Conservation (phyloP, 2,888 invertebrate species). For the Luperina testacea region DNA sequence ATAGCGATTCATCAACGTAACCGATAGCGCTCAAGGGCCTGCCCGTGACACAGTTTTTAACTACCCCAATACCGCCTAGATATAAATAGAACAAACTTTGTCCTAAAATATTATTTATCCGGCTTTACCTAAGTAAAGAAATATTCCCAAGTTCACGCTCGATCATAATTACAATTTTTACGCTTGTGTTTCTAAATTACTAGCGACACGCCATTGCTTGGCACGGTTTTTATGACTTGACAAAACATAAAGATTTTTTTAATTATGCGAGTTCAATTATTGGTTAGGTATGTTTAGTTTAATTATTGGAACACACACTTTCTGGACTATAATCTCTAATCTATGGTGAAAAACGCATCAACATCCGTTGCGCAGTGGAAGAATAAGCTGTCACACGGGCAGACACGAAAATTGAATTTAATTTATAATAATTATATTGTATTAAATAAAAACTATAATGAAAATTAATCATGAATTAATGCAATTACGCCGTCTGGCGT, state of each 20-base stretch:
- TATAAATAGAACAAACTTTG: not conserved
- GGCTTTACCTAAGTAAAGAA: not conserved
- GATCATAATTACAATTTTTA: not conserved
- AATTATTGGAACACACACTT: not conserved
- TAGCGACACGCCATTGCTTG: not conserved
- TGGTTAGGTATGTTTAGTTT: not conserved
- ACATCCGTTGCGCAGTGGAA: not conserved
- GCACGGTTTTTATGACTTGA: not conserved
- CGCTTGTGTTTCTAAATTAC: not conserved
- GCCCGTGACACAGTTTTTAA: conserved; percentile 36
- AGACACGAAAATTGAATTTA: not conserved
- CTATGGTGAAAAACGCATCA: not conserved
- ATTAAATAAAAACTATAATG: too few relatives aligned
- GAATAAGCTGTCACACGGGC: not conserved
- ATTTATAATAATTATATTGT: not conserved
- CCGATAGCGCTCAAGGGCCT: conserved; percentile 19
- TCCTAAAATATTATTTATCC: not conserved
- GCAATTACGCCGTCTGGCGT: not conserved
- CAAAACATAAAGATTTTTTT: not conserved
- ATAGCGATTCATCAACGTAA: conserved; percentile 23
- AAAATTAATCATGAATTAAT: not conserved
- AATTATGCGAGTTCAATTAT: not conserved
- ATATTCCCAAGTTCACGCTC: not conserved
- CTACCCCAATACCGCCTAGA: not conserved
- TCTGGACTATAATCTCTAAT: not conserved